Evolutionary conservation across 1,140 invertebrate species (phyloP).

Genomic region (Dufourea novaeangliae): DNA sequence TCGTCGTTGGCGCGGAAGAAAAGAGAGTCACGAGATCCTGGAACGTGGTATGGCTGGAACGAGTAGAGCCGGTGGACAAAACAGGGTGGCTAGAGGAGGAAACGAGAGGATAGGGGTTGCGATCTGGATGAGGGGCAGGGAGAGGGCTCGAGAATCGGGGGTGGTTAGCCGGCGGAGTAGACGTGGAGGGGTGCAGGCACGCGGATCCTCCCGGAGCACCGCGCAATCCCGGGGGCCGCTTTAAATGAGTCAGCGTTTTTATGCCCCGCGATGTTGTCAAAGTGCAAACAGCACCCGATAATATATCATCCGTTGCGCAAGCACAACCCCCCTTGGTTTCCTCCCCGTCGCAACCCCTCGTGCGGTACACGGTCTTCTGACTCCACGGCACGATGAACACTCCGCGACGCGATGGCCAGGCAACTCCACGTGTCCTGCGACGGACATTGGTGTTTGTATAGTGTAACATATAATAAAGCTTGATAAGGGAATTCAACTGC

Average conservation of each 20-base stretch:
- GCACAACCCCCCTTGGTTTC: conserved; percentile 63
- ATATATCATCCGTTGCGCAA: conserved; percentile 80
- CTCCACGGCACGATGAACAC: background rate
- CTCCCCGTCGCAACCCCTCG: conserved; percentile 8
- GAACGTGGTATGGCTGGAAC: conserved; percentile 47
- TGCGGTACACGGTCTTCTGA: background rate
- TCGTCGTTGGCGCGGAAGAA: conserved; percentile 72
- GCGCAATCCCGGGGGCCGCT: conserved; percentile 81
- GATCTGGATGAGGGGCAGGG: conserved; percentile 37
- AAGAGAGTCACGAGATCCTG: conserved; percentile 76
- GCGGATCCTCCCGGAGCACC: conserved; percentile 70
- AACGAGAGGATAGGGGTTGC: background rate
- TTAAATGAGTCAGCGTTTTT: conserved; percentile 83
- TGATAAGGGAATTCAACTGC: conserved; percentile 18
- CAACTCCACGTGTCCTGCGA: conserved; percentile 16
- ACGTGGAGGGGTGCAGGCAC: conserved; percentile 63
- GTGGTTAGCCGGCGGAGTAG: conserved; percentile 53
- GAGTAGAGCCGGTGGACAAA: conserved; percentile 49
- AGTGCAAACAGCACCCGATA: conserved; percentile 81
- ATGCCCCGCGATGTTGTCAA: conserved; percentile 82
- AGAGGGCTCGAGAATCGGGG: conserved; percentile 52
- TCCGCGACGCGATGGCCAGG: background rate
- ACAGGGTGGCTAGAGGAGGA: too few species aligned
- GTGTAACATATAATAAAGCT: conserved; percentile 35
- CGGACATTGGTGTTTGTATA: conserved; percentile 17